Base-by-base conservation (phyloP, 2,888 invertebrate genomes). In the Sepiola atlantica region DNA sequence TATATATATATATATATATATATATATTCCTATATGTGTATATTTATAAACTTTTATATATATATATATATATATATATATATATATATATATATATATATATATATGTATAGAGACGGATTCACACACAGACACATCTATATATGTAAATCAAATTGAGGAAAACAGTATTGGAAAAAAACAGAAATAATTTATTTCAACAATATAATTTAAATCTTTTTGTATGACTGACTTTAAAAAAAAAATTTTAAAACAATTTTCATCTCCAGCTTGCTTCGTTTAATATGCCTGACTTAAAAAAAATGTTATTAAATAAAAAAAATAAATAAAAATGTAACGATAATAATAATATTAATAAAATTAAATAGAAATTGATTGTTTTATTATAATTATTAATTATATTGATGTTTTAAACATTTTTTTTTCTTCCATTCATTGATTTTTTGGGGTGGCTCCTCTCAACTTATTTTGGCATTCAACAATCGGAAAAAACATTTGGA, bases 141-240 rank as follows among this genome's bases (percentile, higher is more conserved):
- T n/a, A 18, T 77, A n/a, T 77, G n/a, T 77, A 18, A 32, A 77
- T 77, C 16, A 77, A 77, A 16, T 77, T 14, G 14, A 77, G 14
- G 32, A 77, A 77, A 32, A 77, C 77, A 77, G n/a, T 77, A 32
- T 16, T 77, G 77, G n/a, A 77, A 77, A 77, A 77, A 77, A 77
- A 77, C 24, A 77, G 77, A 77, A 77, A 77, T 77, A 77, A 77
- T 77, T 77, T 77, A 77, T 77, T 77, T 77, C 77, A 77, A 77
- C 77, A 77, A 77, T n/a, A 77, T n/a, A 77, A 77, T 77, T 77
- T 77, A 77, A n/a, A 14, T 77, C 32, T 77, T 77, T 77, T 14
- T 77, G n/a, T 77, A 16, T n/a, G n/a, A 77, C 77, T 77, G n/a
- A 77, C 32, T 77, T 77, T 10, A 77, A 77, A 61, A 77, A 77